Evolutionary conservation across 2,888 invertebrate species (phyloP).

Genomic region (Apodemia mormo): DNA sequence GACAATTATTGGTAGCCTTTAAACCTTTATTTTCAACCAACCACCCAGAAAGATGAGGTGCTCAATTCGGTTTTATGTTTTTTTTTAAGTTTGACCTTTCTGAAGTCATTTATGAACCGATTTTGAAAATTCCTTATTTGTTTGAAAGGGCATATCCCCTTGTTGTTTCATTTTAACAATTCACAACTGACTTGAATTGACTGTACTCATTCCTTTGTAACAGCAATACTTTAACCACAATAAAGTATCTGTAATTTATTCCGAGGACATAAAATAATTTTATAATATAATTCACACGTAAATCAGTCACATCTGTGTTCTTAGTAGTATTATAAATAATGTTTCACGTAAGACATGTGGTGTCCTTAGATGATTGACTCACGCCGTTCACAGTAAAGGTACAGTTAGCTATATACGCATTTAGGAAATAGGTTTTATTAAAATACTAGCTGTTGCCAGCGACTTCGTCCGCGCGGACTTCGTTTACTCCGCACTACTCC

Average conservation of each 20-base stretch:
- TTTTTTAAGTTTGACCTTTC: too few relatives aligned
- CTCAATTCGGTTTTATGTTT: too few relatives aligned
- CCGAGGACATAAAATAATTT: slow-evolving; percentile 6
- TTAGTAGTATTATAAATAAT: neutral
- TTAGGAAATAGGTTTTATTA: too few relatives aligned
- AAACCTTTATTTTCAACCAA: too few relatives aligned
- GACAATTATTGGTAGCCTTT: too few relatives aligned
- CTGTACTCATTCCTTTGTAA: neutral
- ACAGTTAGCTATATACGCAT: neutral
- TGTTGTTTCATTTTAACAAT: neutral
- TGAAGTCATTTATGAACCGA: too few relatives aligned
- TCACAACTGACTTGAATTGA: neutral
- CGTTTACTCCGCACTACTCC: too few relatives aligned
- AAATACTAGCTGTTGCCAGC: too few relatives aligned
- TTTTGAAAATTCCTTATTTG: too few relatives aligned
- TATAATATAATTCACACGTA: slow-evolving; percentile 1
- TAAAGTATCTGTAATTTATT: slow-evolving; percentile 1
- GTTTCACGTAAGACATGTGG: neutral
- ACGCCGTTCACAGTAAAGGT: neutral
- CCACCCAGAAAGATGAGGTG: too few relatives aligned
- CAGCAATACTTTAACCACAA: slow-evolving; percentile 10
- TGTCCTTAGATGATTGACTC: neutral
- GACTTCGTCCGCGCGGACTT: too few relatives aligned
- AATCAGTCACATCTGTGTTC: slow-evolving; percentile 11
- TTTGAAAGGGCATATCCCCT: too few relatives aligned